These are phyloP conservation scores for Drosophila guanche DNA, from an alignment of 1,140 invertebrate species.

Conservation along the genomic window DNA sequence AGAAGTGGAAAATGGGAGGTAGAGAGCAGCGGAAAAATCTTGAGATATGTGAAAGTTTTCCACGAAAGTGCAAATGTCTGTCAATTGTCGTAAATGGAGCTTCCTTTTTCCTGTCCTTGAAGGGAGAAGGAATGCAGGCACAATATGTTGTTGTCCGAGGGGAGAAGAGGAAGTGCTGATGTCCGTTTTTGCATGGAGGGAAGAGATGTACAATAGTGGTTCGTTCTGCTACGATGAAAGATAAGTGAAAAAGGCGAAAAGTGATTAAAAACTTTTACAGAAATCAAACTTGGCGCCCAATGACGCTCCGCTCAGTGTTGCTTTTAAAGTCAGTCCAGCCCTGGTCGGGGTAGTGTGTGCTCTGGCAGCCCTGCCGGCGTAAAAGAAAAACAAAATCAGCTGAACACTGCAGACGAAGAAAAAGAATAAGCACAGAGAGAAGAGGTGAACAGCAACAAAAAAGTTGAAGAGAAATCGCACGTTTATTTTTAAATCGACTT, in stretches of 20 bases:
- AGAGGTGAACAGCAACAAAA: slow-evolving; percentile 23
- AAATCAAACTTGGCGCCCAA: slow-evolving; percentile 17
- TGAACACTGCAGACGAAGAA: not conserved
- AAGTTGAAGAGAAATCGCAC: slow-evolving; percentile 14
- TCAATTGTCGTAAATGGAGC: slow-evolving; percentile 72
- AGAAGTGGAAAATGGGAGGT: not conserved
- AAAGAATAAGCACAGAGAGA: slow-evolving; percentile 11
- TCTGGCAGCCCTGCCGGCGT: too few species aligned
- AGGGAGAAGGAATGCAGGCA: not conserved
- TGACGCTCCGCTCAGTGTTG: slow-evolving; percentile 3
- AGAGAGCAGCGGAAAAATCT: not conserved
- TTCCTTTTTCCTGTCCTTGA: slow-evolving; percentile 62
- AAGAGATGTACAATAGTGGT: slow-evolving; percentile 19
- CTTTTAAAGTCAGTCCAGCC: not conserved
- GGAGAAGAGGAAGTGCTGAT: too few species aligned
- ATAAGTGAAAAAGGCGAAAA: too few species aligned
- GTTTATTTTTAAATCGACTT: slow-evolving; percentile 36
- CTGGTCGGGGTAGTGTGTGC: slow-evolving; percentile 11
- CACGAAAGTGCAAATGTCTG: slow-evolving; percentile 75
- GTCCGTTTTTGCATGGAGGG: too few species aligned
- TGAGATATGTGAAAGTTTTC: slow-evolving; percentile 56
- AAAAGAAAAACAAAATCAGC: too few species aligned
- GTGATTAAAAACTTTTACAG: not conserved
- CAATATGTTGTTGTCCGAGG: slow-evolving; percentile 41
- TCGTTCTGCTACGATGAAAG: not conserved